These are phyloP conservation scores for fruit fly (Drosophila melanogaster) DNA, from an alignment of 1,140 invertebrate species.

Conservation along the genomic window Release_6_plus_ISO1_MT NT_033777.3:28851001-28851500, in stretches of 20 bases:
- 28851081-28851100: not conserved
- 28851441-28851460: conserved; percentile 8
- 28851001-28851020: conserved; percentile 64
- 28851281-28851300: conserved; percentile 63
- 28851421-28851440: conserved; percentile 52
- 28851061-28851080: conserved; percentile 8
- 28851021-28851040: conserved; percentile 39
- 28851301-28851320: conserved; percentile 51
- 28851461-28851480: not conserved
- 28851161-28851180: not conserved
- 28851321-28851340: conserved; percentile 52
- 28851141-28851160: no score
- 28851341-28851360: conserved; percentile 76
- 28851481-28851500: conserved; percentile 4
- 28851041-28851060: conserved; percentile 16
- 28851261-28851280: conserved; percentile 56
- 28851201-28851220: not conserved
- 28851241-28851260: conserved; percentile 6
- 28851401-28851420: conserved; percentile 19
- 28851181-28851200: not conserved
- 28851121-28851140: no score
- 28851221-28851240: not conserved
- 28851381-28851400: conserved; percentile 61
- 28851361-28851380: conserved; percentile 73
- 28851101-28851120: no score